A percentile compares a stretch with the other conserved stretches of the same genome.
These are phyloP conservation scores for Strix uralensis DNA, from an alignment of 2,113 vertebrate species.

Conservation along the genomic window DNA sequence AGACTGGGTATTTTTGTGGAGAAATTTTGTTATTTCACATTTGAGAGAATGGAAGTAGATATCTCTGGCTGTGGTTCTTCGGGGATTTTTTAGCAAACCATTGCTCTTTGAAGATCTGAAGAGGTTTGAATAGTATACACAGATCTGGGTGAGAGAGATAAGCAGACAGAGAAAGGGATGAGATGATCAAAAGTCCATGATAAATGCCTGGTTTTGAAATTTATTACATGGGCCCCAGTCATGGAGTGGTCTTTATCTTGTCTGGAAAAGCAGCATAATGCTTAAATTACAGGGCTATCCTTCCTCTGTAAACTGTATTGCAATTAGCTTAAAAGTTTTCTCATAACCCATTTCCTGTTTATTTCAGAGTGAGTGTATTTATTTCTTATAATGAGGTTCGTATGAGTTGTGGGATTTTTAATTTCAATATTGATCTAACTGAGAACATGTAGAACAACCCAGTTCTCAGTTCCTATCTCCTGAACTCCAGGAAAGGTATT, in stretches of 20 bases:
- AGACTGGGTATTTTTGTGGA: neutral
- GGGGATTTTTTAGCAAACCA: neutral
- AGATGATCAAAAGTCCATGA: neutral
- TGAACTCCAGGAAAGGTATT: neutral
- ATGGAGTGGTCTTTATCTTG: neutral
- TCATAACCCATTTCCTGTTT: neutral
- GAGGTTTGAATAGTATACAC: neutral
- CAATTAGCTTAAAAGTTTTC: neutral
- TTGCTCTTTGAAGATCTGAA: neutral
- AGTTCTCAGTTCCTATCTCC: neutral
- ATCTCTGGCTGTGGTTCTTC: neutral
- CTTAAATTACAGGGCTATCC: neutral
- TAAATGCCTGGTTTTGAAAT: neutral
- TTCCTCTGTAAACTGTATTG: neutral
- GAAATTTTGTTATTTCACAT: neutral
- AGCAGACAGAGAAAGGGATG: neutral
- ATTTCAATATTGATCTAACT: neutral
- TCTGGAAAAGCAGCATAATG: neutral
- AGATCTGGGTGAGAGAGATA: neutral
- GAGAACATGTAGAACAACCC: neutral
- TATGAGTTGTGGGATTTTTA: neutral
- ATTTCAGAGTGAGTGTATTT: neutral
- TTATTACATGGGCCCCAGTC: neutral
- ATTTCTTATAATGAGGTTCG: neutral
- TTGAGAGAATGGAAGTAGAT: neutral